Evolutionary conservation across 2,797 vertebrate species (phyloP).

Genomic region (Acestrorhynchus altus): DNA sequence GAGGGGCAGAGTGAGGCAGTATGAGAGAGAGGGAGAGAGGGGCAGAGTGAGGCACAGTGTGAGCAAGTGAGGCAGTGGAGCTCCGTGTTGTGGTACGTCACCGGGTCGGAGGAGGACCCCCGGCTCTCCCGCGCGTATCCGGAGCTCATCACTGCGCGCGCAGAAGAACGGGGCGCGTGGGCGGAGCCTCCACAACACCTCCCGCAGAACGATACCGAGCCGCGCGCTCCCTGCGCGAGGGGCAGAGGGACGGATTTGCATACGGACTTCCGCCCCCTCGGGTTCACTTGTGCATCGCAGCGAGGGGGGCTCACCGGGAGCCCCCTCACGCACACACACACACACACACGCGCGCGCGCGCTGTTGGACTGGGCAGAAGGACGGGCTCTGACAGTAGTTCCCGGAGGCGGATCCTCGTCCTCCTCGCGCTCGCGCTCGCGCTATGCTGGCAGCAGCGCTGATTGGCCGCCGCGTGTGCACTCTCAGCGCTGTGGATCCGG

Average conservation of each 20-base stretch:
- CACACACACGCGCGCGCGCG: background rate
- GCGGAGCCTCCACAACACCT: too few species aligned
- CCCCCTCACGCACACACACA: too few species aligned
- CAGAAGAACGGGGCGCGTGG: too few species aligned
- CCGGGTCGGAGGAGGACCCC: slow-evolving; percentile 31
- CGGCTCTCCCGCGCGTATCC: too few species aligned
- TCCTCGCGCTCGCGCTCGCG: slow-evolving; percentile 58
- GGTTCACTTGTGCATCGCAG: slow-evolving; percentile 64
- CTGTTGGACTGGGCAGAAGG: slow-evolving; percentile 55
- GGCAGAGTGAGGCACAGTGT: background rate
- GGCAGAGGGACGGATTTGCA: slow-evolving; percentile 66
- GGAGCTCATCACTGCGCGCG: too few species aligned
- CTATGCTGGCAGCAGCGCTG: slow-evolving; percentile 69
- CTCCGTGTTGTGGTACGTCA: slow-evolving; percentile 44
- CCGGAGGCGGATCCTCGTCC: slow-evolving; percentile 71
- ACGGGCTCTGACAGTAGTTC: slow-evolving; percentile 68
- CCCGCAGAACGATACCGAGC: too few species aligned
- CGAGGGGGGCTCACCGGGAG: background rate
- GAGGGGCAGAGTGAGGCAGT: too few species aligned
- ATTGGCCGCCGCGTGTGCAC: slow-evolving; percentile 74
- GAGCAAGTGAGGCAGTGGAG: slow-evolving; percentile 68
- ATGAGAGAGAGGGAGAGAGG: background rate
- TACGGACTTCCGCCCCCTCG: slow-evolving; percentile 77
- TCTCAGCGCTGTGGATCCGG: slow-evolving; percentile 67
- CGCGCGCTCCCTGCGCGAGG: too few species aligned